phyloP scores from a whole-genome alignment of 2,797 vertebrate species.

The Triplophysa yarkandensis region DNA sequence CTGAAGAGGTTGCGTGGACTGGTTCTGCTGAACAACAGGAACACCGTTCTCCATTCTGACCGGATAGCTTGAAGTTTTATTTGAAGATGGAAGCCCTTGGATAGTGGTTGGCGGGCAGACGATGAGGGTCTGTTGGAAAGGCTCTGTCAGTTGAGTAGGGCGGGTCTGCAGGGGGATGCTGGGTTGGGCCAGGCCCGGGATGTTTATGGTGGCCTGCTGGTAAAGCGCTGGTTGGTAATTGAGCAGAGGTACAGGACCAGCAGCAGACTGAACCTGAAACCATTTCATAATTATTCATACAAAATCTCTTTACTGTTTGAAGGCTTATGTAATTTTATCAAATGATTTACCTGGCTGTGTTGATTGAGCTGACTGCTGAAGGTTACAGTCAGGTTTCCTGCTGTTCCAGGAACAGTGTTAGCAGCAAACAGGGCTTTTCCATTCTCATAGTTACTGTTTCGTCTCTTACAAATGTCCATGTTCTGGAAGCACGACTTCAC shows the following conservation, averaged over 20 bases:
- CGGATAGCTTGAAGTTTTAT: constrained; percentile 91
- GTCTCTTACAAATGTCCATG: constrained; percentile 98
- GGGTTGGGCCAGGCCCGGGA: constrained; percentile 92
- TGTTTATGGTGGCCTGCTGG: constrained; percentile 95
- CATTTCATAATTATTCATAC: not conserved
- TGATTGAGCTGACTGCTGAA: constrained; percentile 98
- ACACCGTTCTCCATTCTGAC: constrained; percentile 94
- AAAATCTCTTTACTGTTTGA: not conserved
- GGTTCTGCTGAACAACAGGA: constrained; percentile 92
- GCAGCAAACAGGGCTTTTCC: constrained; percentile 93
- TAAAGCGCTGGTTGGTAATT: constrained; percentile 98
- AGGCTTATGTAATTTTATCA: not conserved
- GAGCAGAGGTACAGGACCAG: constrained; percentile 89
- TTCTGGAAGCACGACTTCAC: constrained; percentile 99
- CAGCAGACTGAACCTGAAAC: constrained; percentile 89
- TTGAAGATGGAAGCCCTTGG: constrained; percentile 85
- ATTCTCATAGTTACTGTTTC: constrained; percentile 89
- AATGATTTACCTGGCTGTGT: constrained; percentile 88
- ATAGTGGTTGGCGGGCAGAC: constrained; percentile 91
- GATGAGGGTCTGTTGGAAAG: constrained; percentile 98
- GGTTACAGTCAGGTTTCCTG: constrained; percentile 96
- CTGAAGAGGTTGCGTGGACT: constrained; percentile 91
- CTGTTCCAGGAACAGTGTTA: constrained; percentile 90
- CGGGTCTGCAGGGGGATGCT: constrained; percentile 91
- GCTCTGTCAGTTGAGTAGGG: constrained; percentile 89